These are phyloP conservation scores for Artibeus lituratus DNA, from an alignment of 2,797 vertebrate genomes.

Conservation along the genomic window DNA sequence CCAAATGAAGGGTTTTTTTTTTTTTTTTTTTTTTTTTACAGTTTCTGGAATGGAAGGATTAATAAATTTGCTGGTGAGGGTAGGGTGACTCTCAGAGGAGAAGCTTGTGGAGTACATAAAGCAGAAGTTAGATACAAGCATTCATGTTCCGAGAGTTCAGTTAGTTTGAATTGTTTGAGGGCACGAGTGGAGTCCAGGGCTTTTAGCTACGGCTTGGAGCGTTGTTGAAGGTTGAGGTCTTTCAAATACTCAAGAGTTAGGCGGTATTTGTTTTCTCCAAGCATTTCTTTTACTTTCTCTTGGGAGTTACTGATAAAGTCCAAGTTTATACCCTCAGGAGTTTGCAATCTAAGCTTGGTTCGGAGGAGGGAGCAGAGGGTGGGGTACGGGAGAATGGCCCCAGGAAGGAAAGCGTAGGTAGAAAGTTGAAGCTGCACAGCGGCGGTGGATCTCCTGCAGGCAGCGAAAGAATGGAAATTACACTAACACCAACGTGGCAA, in stretches of 20 bases:
- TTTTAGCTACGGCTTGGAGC: neutral
- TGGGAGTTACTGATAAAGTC: neutral
- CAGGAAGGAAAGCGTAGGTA: neutral
- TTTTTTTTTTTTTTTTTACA: too few species aligned
- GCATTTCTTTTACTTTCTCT: neutral
- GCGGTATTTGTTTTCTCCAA: neutral
- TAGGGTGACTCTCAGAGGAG: neutral
- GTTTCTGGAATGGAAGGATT: neutral
- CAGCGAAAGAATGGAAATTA: neutral
- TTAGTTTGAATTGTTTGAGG: neutral
- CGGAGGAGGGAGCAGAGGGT: neutral
- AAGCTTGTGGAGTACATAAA: neutral
- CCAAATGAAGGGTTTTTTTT: neutral
- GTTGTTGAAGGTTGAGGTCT: neutral
- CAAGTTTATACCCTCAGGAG: constrained; percentile 8
- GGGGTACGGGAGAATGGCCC: neutral
- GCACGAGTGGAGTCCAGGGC: neutral
- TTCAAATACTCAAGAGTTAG: neutral
- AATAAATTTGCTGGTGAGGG: neutral
- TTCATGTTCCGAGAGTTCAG: neutral
- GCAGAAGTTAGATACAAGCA: neutral
- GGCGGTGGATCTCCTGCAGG: too few species aligned
- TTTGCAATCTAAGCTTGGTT: neutral
- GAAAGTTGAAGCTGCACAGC: neutral
- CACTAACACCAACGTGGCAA: accelerated